Evolutionary conservation across 2,797 vertebrate genomes (phyloP), one percentile per base, ranked within the genome.

Genomic region (Oceanodroma leucorhoa): DNA sequence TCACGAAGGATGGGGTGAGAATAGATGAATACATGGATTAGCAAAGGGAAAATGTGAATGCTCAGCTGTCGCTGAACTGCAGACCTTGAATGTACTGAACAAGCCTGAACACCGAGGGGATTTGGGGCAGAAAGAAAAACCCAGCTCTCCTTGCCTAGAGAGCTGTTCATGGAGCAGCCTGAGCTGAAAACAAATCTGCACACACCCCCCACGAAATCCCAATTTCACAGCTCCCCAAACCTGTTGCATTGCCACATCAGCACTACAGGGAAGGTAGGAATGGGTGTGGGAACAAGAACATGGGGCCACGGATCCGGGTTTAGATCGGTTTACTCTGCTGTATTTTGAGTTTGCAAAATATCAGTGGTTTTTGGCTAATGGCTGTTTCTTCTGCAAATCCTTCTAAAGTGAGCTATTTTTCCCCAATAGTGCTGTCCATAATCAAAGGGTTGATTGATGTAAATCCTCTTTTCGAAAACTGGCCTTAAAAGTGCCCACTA

Each of bases 261-360:
- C 45, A n/a, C 26, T 1, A 1, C 18, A 11, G 10, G 55, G 14
- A 45, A 62, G 50, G 48, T 36, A 13, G 71, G 30, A 62, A 36
- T 0, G 1, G 53, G 17, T 38, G 24, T 55, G 24, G 16, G 22
- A 36, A 40, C 5, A 26, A 43, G 26, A 30, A 26, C 7, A 5
- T 0, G 6, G 38, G 12, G 46, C n/a, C 26, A 7, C 0, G 0
- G 9, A 66, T 4, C 30, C 51, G 46, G 46, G 53, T 26, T 51
- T 78, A 21, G 7, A 41, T 29, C 19, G 5, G 7, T 19, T 64
- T 41, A 7, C 23, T 70, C 34, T 16, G 38, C 58, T 77, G 45
- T n/a, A 45, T 54, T 66, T 80, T 54, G 27, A 53, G 36, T 36
- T 66, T 48, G 62, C 41, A 66, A 54, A 87, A 26, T 32, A 38